These are phyloP conservation scores for Globodera ellingtonae DNA, from an alignment of 1,140 invertebrate genomes.

Conservation along the genomic window DNA sequence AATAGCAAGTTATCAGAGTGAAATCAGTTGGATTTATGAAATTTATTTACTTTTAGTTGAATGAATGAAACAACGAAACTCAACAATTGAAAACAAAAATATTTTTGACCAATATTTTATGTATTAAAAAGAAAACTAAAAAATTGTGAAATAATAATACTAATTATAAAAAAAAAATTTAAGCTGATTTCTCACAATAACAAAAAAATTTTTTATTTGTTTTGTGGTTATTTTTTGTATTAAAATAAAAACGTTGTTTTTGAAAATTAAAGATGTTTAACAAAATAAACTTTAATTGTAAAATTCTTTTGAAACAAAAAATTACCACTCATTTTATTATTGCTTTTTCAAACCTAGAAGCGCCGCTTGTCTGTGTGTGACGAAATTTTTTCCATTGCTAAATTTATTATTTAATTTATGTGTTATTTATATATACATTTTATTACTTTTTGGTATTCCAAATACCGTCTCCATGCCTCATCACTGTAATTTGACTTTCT, in stretches of 20 bases:
- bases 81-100: not conserved
- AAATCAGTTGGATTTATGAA: too few species aligned
- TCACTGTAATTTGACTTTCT: conserved; percentile 52
- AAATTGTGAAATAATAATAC: not conserved
- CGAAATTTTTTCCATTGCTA: conserved; percentile 35
- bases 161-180: not conserved
- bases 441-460: conserved; percentile 62
- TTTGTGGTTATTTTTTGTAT: too few species aligned
- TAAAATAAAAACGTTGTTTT: too few species aligned
- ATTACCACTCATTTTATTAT: too few species aligned
- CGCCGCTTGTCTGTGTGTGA: conserved; percentile 13
- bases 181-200: not conserved
- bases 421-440: not conserved
- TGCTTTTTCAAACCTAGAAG: not conserved
- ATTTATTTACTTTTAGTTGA: not conserved
- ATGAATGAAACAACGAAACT: not conserved
- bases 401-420: not conserved
- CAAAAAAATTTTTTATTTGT: not conserved
- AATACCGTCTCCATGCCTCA: conserved; percentile 62
- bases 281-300: too few species aligned
- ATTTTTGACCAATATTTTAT: not conserved
- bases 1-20: too few species aligned
- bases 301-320: too few species aligned
- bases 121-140: not conserved
- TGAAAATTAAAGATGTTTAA: too few species aligned